Base-by-base conservation (phyloP, 1,140 invertebrate species). In the Drosophila chauvacae region DNA sequence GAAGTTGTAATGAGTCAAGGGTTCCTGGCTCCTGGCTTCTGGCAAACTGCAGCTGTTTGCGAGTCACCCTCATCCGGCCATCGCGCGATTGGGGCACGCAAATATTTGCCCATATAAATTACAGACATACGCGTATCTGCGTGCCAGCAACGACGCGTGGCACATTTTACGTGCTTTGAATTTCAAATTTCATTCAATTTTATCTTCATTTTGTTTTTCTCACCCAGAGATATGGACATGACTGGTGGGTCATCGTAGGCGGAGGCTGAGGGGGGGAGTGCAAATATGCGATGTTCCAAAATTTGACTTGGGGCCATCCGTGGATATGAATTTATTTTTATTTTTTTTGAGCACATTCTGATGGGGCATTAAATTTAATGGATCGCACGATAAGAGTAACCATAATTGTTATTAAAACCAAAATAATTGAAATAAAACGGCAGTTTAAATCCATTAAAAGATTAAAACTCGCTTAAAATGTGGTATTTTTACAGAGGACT, bases 41-140 rank as follows among this genome's bases (percentile, higher is more conserved):
- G 78, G 61, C 75, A 64, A 78, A 68, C 65, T 80, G 70, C 83
- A 82, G 35, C 61, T 23, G 53, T 45, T 64, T 44, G 14, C 37
- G 51, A 50, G 48, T 45, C n/a, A 26, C 61, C 44, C 26, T 14
- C 13, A 18, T 41, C 20, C 41, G n/a, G 11, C 28, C 53, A 23
- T 23, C 53, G 35, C 4, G 20, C 53, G 35, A 56, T 65, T 59
- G 50, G 85, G 64, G 63, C 71, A 70, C 59, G 68, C 80, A 87
- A 87, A 87, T 87, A 87, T 87, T 88, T 87, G 65, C 72, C 77
- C 72, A 87, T 88, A 83, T 88, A 87, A 87, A 87, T 87, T 87
- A 80, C 84, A 84, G 63, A 76, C 80, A 88, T 87, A 69, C 68
- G 37, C 68, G 42, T 70, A 80, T 77, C 80, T 86, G 63, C 26